Percentiles rank a stretch among this genome's conserved stretches.
Conservation (phyloP, 1,140 invertebrate species). For the Bombus picipes region DNA sequence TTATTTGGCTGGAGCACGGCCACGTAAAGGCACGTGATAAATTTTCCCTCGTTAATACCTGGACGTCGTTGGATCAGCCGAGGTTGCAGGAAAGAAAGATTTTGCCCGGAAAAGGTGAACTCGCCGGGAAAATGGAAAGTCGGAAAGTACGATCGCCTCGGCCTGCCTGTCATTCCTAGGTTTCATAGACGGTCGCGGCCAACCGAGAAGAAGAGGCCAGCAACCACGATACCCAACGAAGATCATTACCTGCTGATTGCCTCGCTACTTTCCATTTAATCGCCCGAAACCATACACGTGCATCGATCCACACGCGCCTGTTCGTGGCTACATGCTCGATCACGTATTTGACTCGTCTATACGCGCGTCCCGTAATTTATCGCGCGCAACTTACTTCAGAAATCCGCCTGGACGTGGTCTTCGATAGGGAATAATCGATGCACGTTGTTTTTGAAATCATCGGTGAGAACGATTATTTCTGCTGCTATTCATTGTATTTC, state of each 20-base stretch:
- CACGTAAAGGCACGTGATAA: conserved; percentile 7
- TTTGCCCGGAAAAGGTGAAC: conserved; percentile 23
- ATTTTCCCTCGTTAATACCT: conserved; percentile 28
- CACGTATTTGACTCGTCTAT: conserved; percentile 4
- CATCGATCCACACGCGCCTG: no score
- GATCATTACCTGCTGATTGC: conserved; percentile 50
- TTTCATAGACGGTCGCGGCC: conserved; percentile 1
- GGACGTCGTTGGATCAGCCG: conserved; percentile 20
- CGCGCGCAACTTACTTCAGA: no score
- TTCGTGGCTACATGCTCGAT: neutral
- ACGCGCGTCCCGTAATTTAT: neutral
- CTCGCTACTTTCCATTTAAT: conserved; percentile 58
- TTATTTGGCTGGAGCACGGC: conserved; percentile 11
- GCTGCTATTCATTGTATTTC: no score
- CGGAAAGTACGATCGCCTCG: conserved; percentile 10
- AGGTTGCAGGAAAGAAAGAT: conserved; percentile 20
- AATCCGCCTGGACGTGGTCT: neutral
- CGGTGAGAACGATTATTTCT: no score
- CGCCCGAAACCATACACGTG: conserved; percentile 21
- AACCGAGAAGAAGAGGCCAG: neutral
- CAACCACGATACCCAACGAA: conserved; percentile 32
- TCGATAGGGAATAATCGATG: no score
- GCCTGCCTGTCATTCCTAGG: neutral
- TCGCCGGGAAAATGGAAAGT: conserved; percentile 50
- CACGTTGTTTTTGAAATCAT: no score